Conservation (phyloP, 2,797 vertebrate species). For the Sylvia borin region DNA sequence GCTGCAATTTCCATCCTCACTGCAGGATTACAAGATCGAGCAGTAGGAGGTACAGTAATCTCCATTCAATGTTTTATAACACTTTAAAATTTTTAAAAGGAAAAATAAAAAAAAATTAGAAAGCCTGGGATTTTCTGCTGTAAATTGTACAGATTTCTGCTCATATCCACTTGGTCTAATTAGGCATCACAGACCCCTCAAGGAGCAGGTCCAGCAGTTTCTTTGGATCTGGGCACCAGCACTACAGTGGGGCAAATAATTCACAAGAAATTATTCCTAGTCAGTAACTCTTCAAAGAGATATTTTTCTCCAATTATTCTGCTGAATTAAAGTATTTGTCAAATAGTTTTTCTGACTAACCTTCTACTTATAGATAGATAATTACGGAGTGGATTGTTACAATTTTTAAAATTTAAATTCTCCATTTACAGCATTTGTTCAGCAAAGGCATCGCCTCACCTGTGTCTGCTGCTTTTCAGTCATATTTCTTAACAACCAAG, state of each 20-base stretch:
- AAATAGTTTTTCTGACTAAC: not conserved
- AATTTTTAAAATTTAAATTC: not conserved
- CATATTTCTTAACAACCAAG: not conserved
- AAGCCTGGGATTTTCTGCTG: constrained; percentile 25
- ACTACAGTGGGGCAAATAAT: not conserved
- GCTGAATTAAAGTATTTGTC: not conserved
- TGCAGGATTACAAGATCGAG: not conserved
- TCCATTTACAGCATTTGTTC: not conserved
- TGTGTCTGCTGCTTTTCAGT: not conserved
- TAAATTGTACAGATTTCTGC: constrained; percentile 38
- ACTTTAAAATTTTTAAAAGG: constrained; percentile 40
- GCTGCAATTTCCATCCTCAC: constrained; percentile 40
- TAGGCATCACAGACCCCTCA: constrained; percentile 18
- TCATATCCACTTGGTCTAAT: constrained; percentile 55
- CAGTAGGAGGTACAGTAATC: constrained; percentile 37
- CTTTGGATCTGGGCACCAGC: not conserved
- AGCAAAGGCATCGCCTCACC: not conserved
- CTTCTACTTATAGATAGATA: not conserved
- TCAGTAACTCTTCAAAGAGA: not conserved
- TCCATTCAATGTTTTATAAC: constrained; percentile 59
- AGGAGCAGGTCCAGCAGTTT: constrained; percentile 49
- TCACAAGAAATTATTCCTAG: not conserved
- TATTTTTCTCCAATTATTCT: not conserved
- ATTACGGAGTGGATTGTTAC: not conserved
- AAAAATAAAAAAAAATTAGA: constrained; percentile 15